Base-by-base conservation (phyloP, 2,888 invertebrate genomes). In the Gymnocheta viridis region DNA sequence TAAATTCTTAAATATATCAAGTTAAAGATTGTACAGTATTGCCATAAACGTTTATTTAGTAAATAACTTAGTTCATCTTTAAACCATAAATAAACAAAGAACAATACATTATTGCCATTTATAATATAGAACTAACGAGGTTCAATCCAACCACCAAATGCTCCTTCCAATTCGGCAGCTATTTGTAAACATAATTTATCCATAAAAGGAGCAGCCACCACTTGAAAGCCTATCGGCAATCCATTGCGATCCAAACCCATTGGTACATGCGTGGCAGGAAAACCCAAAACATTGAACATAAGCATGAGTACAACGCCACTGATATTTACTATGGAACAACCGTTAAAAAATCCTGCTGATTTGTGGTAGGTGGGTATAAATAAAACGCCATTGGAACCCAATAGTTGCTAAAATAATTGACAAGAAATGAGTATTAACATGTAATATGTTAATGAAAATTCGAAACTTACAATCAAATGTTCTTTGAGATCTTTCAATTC, bases 151-250 rank as follows among this genome's bases (percentile, higher is more conserved):
- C 98, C 98, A 2, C 96, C 96, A 90, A 97, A 97, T 4, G 93
- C 94, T 32, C 92, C 93, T 89, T 98, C 97, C 56, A 98, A 91
- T 88, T 96, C 95, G 83, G 93, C 92, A 1, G 98, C 98, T 9
- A 97, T 95, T 2, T 96, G 96, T 56, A 98, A 91, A 85, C 96
- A 96, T 12, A 97, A 92, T 83, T 95, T 93, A 91, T 98, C 98
- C 89, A 96, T 95, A 90, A 95, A 93, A 14, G 95, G 95, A 0
- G 94, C 95, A 0, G 96, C 96, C 67, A 97, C 86, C 19, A 96
- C 95, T 93, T 97, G 97, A 78, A 97, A 91, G 6, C 96, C 96
- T 41, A 96, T 89, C 0, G 97, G 97, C 86, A 96, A 89, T 0
- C 96, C 95, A 27, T 93, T 88, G 0, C 86, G 70, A 85, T 93